phyloP scores from a whole-genome alignment of 2,797 vertebrate genomes.

The Picus viridis region DNA sequence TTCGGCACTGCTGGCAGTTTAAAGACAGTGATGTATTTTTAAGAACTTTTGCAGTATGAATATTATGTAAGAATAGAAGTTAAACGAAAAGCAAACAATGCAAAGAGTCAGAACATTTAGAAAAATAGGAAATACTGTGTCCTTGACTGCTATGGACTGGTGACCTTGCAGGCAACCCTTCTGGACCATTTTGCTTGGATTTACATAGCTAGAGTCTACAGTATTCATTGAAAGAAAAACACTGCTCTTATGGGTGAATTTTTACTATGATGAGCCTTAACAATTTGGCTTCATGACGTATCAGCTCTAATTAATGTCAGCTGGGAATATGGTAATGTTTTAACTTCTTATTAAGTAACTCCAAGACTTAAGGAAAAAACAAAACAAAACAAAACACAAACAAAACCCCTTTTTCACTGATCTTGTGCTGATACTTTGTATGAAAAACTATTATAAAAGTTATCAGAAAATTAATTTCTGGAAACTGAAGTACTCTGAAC shows the following conservation, averaged over 20 bases:
- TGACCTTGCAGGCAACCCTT: not conserved
- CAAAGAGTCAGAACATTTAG: not conserved
- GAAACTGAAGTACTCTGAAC: not conserved
- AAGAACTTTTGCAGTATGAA: conserved; percentile 13
- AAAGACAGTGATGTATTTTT: conserved; percentile 71
- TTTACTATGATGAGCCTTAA: not conserved
- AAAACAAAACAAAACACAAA: no score
- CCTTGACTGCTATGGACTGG: not conserved
- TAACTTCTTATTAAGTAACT: not conserved
- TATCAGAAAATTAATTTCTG: not conserved
- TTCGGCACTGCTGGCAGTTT: conserved; percentile 79
- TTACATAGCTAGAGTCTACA: not conserved
- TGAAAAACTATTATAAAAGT: not conserved
- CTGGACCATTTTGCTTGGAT: not conserved
- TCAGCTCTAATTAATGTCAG: not conserved
- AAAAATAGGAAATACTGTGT: not conserved
- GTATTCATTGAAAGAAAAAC: not conserved
- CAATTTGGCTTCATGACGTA: not conserved
- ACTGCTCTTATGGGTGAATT: not conserved
- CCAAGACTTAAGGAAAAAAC: not conserved
- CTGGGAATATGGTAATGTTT: not conserved
- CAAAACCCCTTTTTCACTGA: not conserved
- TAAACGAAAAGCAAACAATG: not conserved
- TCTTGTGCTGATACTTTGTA: not conserved
- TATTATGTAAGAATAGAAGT: conserved; percentile 7